phyloP scores from a whole-genome alignment of 2,888 invertebrate species.

The Coronaproctus castanopsis region DNA sequence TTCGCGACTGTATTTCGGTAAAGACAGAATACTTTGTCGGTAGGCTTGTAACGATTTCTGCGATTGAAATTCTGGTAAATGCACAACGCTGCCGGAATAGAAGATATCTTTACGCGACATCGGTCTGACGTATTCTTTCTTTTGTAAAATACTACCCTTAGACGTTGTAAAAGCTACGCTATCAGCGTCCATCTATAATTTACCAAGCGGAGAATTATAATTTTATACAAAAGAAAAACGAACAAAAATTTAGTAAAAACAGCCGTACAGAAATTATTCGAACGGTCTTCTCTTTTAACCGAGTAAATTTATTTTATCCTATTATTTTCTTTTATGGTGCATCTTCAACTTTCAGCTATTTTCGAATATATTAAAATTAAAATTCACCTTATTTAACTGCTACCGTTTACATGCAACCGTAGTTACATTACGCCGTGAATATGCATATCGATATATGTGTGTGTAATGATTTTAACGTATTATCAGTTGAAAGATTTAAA shows the following conservation, averaged over 20 bases:
- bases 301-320: too few relatives aligned
- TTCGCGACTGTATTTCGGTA: conserved; percentile 37
- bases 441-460: too few relatives aligned
- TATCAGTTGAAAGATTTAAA: too few relatives aligned
- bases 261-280: not conserved
- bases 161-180: conserved; percentile 45
- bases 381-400: too few relatives aligned
- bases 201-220: not conserved
- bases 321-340: too few relatives aligned
- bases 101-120: conserved; percentile 91
- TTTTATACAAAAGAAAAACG: not conserved
- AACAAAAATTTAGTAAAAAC: not conserved
- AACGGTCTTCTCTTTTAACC: too few relatives aligned
- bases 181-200: conserved; percentile 33
- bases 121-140: conserved; percentile 53
- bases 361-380: too few relatives aligned
- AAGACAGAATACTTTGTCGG: conserved; percentile 72
- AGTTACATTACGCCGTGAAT: too few relatives aligned
- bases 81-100: conserved; percentile 85
- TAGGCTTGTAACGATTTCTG: conserved; percentile 78
- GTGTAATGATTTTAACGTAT: too few relatives aligned
- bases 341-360: too few relatives aligned
- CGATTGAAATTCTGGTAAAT: conserved; percentile 81
- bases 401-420: too few relatives aligned
- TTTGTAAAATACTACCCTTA: conserved; percentile 32